Conservation (phyloP, 2,113 vertebrate genomes). For the Sula dactylatra region DNA sequence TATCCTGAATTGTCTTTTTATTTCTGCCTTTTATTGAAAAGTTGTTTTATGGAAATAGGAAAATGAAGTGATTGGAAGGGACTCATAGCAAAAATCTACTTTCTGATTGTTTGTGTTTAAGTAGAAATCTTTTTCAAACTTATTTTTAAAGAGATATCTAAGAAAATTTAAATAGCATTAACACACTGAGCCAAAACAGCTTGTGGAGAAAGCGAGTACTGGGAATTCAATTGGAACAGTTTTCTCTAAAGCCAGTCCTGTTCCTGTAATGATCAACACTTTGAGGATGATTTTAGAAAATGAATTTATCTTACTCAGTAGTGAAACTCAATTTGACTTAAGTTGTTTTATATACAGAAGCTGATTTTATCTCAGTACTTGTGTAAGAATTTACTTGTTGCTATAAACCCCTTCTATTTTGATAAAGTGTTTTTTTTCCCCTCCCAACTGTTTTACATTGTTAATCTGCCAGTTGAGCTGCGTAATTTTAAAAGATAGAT, state of each 20-base stretch:
- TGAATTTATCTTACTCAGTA: background rate
- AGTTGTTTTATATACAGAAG: slow-evolving; percentile 40
- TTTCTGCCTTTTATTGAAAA: slow-evolving; percentile 2
- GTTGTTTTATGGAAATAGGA: background rate
- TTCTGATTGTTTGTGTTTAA: background rate
- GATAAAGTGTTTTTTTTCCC: background rate
- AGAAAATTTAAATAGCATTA: background rate
- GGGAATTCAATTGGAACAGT: background rate
- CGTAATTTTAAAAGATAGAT: background rate
- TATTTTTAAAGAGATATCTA: background rate
- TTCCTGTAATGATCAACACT: slow-evolving; percentile 28
- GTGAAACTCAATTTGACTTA: slow-evolving; percentile 5
- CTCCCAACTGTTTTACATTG: slow-evolving; percentile 11
- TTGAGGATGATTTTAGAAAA: slow-evolving; percentile 30
- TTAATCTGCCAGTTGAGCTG: slow-evolving; percentile 41
- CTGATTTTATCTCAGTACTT: slow-evolving; percentile 38
- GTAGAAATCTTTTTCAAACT: background rate
- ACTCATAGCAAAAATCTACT: background rate
- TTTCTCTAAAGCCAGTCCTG: slow-evolving; percentile 18
- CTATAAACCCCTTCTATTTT: slow-evolving; percentile 47
- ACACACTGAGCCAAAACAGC: background rate
- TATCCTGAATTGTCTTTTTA: background rate
- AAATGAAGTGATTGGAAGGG: background rate
- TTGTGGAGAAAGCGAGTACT: background rate
- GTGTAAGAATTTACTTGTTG: slow-evolving; percentile 45